Evolutionary conservation across 2,797 vertebrate species (phyloP).

Genomic region (Morelia viridis): DNA sequence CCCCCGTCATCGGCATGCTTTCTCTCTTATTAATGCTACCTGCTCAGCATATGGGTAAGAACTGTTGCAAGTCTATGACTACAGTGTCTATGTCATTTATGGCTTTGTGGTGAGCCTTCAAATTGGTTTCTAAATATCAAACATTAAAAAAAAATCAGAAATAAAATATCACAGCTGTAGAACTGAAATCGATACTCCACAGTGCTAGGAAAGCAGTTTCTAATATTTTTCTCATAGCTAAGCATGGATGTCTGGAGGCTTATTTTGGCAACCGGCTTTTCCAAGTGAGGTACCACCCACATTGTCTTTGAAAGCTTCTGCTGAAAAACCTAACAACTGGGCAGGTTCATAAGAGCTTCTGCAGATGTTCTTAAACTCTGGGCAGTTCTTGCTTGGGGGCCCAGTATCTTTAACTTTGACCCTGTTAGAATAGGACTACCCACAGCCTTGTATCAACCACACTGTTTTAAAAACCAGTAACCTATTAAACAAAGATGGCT

Average conservation of each 20-base stretch:
- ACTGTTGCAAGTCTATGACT: neutral
- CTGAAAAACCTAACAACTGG: neutral
- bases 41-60: constrained; percentile 49
- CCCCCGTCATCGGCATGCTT: neutral
- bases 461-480: too few relatives aligned
- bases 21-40: constrained; percentile 46
- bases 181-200: neutral
- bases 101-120: neutral
- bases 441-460: too few relatives aligned
- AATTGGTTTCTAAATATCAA: neutral
- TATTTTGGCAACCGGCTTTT: neutral
- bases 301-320: neutral
- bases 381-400: neutral
- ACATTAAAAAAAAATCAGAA: neutral
- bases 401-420: too few relatives aligned
- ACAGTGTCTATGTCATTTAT: neutral
- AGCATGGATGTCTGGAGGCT: neutral
- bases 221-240: too few relatives aligned
- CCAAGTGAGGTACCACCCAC: neutral
- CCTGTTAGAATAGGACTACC: too few relatives aligned
- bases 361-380: neutral
- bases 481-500: too few relatives aligned
- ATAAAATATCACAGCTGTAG: neutral
- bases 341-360: neutral
- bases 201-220: too few relatives aligned